phyloP scores from a whole-genome alignment of 2,797 vertebrate species.

The Salarias fasciatus region DNA sequence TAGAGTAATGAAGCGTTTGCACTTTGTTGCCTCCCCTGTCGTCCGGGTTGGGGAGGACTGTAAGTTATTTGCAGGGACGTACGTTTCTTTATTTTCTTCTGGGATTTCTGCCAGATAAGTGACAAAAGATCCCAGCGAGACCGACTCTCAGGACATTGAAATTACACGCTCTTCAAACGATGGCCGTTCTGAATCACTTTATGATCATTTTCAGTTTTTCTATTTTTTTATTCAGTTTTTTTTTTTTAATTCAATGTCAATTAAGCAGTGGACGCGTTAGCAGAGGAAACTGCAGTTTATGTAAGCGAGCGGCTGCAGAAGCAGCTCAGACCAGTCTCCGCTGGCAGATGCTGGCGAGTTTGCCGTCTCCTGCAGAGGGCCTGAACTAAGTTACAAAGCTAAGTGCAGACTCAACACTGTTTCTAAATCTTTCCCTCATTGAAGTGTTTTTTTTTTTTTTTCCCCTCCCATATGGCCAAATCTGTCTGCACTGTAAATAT shows the following conservation, averaged over 20 bases:
- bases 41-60: no score
- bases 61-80: no score
- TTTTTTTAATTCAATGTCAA: background rate
- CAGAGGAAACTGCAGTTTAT: background rate
- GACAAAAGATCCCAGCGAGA: no score
- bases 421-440: conserved; percentile 22
- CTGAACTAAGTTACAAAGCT: conserved; percentile 4
- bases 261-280: background rate
- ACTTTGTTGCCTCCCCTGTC: no score
- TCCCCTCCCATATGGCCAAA: background rate
- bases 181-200: no score
- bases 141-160: no score
- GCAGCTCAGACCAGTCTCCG: conserved; percentile 26
- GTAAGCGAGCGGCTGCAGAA: conserved; percentile 13
- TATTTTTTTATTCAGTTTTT: no score
- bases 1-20: no score
- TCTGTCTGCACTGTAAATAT: conserved; percentile 16
- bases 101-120: no score
- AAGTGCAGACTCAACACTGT: conserved; percentile 19
- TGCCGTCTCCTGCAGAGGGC: conserved; percentile 21
- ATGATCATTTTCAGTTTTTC: no score
- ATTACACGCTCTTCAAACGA: no score
- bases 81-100: background rate
- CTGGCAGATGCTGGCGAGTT: conserved; percentile 4
- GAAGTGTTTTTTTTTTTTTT: conserved; percentile 19